phyloP scores from a whole-genome alignment of 2,888 invertebrate species.

The Aricia artaxerxes region DNA sequence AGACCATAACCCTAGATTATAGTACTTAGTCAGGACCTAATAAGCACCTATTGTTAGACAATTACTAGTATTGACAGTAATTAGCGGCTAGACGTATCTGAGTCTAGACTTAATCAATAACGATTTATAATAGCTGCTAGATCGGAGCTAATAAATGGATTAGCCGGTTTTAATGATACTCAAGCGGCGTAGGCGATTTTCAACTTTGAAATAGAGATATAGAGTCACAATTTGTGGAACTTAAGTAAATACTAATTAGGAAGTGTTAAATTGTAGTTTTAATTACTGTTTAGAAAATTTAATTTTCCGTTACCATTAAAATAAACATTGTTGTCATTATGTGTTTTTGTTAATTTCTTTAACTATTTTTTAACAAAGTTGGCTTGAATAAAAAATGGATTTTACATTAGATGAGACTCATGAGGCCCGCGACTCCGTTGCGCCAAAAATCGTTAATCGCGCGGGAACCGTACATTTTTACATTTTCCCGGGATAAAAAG shows the following conservation, averaged over 20 bases:
- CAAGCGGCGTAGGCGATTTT: not conserved
- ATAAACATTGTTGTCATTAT: not conserved
- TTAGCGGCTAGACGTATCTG: conserved; percentile 37
- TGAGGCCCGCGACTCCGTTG: no score
- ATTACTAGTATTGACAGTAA: conserved; percentile 58
- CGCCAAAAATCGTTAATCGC: no score
- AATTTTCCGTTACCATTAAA: not conserved
- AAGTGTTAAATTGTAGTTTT: conserved; percentile 4
- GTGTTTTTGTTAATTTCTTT: no score
- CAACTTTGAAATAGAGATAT: not conserved
- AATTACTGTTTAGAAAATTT: not conserved
- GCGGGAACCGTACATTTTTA: no score
- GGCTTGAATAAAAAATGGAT: no score
- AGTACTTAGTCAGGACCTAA: conserved; percentile 17
- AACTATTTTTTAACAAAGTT: no score
- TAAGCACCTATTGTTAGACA: conserved; percentile 35
- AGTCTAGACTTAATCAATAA: conserved; percentile 30
- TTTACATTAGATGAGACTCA: no score
- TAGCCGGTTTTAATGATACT: conserved; percentile 47
- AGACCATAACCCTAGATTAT: not conserved
- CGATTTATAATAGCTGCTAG: conserved; percentile 46
- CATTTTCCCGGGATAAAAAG: no score
- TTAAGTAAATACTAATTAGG: not conserved
- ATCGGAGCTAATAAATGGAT: conserved; percentile 53
- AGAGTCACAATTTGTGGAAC: not conserved